Percentiles rank a stretch among this genome's conserved stretches.
Evolutionary conservation across 35 echinoderm and acorn worm genomes (phyloP).

Genomic region (Apostichopus californicus): DNA sequence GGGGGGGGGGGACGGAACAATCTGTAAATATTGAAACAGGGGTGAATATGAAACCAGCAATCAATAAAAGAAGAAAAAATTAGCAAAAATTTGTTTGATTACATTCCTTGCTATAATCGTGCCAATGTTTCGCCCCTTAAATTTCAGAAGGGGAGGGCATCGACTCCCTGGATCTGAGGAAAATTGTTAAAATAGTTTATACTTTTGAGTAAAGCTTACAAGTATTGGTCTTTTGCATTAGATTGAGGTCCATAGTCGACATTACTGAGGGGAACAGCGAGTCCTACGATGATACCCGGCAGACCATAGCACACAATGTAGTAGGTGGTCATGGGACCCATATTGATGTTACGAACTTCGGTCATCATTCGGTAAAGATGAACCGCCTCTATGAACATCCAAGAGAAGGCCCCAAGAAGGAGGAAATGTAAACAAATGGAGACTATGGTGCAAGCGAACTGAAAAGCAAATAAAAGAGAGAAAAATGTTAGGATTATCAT

Average conservation of each 20-base stretch:
- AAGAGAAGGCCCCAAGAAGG: conserved; percentile 89
- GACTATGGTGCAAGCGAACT: conserved; percentile 90
- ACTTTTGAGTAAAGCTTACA: conserved; percentile 68
- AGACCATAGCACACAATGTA: conserved; percentile 87
- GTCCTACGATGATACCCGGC: conserved; percentile 82
- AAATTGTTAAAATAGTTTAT: background rate
- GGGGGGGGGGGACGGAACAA: too few species aligned
- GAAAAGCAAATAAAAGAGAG: conserved; percentile 5
- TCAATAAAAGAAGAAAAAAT: too few species aligned
- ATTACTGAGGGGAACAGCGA: conserved; percentile 90
- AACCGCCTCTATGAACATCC: conserved; percentile 99
- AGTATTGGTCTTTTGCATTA: conserved; percentile 77
- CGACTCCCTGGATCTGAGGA: too few species aligned
- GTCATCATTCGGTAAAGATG: conserved; percentile 99
- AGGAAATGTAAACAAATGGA: conserved; percentile 88
- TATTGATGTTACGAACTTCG: conserved; percentile 96
- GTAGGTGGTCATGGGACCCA: conserved; percentile 90
- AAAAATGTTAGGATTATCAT: too few species aligned
- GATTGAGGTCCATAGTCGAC: conserved; percentile 76
- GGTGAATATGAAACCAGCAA: too few species aligned
- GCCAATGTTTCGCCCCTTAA: too few species aligned
- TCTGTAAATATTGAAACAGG: too few species aligned
- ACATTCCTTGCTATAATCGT: too few species aligned
- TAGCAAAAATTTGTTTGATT: too few species aligned
- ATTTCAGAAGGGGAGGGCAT: too few species aligned